A percentile compares a stretch with the other conserved stretches of the same genome.
Conservation (phyloP, 64 coral and sea anemone species). For the Actinia tenebrosa region DNA sequence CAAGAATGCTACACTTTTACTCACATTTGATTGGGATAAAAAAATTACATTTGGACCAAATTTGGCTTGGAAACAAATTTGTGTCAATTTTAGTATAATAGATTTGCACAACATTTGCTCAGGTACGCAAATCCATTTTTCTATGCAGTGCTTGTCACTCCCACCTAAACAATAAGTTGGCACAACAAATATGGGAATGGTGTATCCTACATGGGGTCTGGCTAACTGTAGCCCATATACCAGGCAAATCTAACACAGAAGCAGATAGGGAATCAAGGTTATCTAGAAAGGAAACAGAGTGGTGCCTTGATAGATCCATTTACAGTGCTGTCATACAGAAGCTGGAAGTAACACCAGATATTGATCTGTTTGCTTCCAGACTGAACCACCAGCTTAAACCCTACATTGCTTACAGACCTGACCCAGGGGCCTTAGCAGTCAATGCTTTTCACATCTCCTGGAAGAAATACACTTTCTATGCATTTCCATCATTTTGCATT, state of each 20-base stretch:
- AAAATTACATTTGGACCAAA: too few species aligned
- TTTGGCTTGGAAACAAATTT: too few species aligned
- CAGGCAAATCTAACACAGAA: slow-evolving; percentile 39
- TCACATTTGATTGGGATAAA: too few species aligned
- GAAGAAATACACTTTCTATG: slow-evolving; percentile 20
- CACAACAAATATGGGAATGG: slow-evolving; percentile 55
- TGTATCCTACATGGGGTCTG: slow-evolving; percentile 41
- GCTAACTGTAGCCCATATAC: slow-evolving; percentile 50
- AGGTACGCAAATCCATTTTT: too few species aligned
- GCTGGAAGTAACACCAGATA: not conserved
- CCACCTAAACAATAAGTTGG: slow-evolving; percentile 44
- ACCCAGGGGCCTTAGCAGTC: not conserved
- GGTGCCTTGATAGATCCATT: not conserved
- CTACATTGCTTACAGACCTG: slow-evolving; percentile 5
- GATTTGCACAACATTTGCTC: too few species aligned
- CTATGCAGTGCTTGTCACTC: too few species aligned
- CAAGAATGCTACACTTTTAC: too few species aligned
- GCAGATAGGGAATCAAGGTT: slow-evolving; percentile 21
- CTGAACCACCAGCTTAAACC: not conserved
- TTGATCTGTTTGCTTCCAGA: slow-evolving; percentile 23
- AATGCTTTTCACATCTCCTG: slow-evolving; percentile 31
- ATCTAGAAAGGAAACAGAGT: slow-evolving; percentile 9
- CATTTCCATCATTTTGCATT: slow-evolving; percentile 38
- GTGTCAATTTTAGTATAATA: too few species aligned
- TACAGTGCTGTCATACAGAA: not conserved